Percentiles rank a stretch among this genome's conserved stretches.
phyloP scores from a whole-genome alignment of 2,113 vertebrate species.

The Bungarus multicinctus region DNA sequence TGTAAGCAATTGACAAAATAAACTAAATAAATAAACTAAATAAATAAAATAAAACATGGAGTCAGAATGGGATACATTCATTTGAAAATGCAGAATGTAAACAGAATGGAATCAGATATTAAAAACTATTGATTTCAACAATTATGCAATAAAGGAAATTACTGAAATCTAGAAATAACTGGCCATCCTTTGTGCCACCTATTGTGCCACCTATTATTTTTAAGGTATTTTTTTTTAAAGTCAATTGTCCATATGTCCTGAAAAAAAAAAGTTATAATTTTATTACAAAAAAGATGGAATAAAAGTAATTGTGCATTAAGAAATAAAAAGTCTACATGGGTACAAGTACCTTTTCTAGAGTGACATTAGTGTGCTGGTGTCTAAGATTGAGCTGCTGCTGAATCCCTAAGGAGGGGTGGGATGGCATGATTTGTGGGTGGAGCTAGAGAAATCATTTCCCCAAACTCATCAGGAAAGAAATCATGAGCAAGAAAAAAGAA shows the following conservation, averaged over 20 bases:
- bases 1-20: too few species aligned
- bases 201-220: neutral
- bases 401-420: neutral
- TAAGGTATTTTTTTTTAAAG: neutral
- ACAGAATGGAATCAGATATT: neutral
- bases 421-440: too few species aligned
- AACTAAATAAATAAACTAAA: too few species aligned
- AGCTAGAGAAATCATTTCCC: neutral
- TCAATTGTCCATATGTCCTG: neutral
- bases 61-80: neutral
- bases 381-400: neutral
- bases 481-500: neutral
- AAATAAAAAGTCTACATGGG: neutral
- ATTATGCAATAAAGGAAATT: neutral
- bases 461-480: neutral
- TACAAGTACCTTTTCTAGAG: neutral
- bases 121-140: neutral
- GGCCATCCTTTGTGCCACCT: neutral
- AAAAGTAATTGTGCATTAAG: neutral
- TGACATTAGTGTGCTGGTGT: neutral
- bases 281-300: neutral
- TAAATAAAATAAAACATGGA: too few species aligned
- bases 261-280: neutral
- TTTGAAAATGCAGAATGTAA: neutral
- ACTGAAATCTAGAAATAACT: neutral